Evolutionary conservation across 2,113 vertebrate species (phyloP).

Genomic region (Daubentonia madagascariensis): DNA sequence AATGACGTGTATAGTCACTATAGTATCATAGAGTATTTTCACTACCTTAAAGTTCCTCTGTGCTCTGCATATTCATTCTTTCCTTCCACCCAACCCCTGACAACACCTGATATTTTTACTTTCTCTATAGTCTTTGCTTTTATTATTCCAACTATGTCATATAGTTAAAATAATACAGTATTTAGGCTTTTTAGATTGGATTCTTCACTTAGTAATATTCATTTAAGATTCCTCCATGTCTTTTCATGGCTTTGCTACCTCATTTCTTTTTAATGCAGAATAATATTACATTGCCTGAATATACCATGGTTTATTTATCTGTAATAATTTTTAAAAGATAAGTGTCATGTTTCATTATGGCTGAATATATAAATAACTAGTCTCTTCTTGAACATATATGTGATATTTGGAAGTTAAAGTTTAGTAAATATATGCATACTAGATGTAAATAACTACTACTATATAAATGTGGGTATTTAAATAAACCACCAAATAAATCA

Average conservation of each 20-base stretch:
- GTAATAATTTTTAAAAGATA: neutral
- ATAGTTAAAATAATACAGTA: no score
- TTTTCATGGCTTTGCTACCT: neutral
- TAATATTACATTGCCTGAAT: neutral
- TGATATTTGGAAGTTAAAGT: neutral
- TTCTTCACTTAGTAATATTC: neutral
- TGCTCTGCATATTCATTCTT: neutral
- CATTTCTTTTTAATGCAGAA: neutral
- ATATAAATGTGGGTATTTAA: neutral
- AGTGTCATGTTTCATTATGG: neutral
- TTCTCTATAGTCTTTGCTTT: neutral
- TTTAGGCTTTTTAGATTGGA: neutral
- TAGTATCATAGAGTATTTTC: neutral
- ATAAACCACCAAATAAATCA: neutral
- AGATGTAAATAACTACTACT: neutral
- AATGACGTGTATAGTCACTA: neutral
- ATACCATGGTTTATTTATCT: neutral
- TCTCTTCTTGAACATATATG: neutral
- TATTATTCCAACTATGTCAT: no score
- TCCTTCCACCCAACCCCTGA: neutral
- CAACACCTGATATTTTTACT: neutral
- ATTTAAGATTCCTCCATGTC: neutral
- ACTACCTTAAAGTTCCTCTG: neutral
- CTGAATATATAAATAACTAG: neutral
- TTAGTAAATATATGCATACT: neutral